Conservation (phyloP, 2,113 vertebrate genomes). For the Carassius carassius region DNA sequence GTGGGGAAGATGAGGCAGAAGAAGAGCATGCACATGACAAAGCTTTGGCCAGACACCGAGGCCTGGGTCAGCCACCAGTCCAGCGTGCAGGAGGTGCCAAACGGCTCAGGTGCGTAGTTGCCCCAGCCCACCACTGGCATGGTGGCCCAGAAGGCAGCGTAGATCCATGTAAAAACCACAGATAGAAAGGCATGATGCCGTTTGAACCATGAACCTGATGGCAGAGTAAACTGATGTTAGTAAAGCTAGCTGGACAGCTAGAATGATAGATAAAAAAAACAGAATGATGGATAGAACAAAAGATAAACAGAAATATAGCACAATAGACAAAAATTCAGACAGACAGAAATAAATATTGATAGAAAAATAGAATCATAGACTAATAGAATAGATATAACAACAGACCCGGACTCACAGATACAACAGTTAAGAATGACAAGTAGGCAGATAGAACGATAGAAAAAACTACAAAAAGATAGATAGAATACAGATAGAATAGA, state of each 20-base stretch:
- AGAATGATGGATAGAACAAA: no score
- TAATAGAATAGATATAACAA: no score
- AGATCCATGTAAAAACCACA: slow-evolving; percentile 84
- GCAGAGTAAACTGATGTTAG: not conserved
- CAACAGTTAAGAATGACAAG: no score
- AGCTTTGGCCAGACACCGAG: slow-evolving; percentile 84
- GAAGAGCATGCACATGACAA: slow-evolving; percentile 89
- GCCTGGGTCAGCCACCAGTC: slow-evolving; percentile 95
- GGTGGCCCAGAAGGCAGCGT: slow-evolving; percentile 90
- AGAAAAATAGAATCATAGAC: no score
- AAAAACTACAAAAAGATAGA: no score
- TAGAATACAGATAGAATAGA: no score
- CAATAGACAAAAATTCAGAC: no score
- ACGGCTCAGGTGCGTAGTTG: slow-evolving; percentile 89
- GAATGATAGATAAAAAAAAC: no score
- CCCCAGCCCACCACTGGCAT: slow-evolving; percentile 92
- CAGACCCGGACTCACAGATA: no score
- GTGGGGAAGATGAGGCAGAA: slow-evolving; percentile 93
- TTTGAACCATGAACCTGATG: slow-evolving; percentile 90
- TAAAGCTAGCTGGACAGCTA: not conserved
- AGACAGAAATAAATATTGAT: no score
- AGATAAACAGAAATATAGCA: no score
- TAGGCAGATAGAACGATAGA: no score
- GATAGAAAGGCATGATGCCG: slow-evolving; percentile 86
- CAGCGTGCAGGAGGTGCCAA: slow-evolving; percentile 93